These are phyloP conservation scores for Chelonia mydas DNA, from an alignment of 2,797 vertebrate species.

Conservation along the genomic window DNA sequence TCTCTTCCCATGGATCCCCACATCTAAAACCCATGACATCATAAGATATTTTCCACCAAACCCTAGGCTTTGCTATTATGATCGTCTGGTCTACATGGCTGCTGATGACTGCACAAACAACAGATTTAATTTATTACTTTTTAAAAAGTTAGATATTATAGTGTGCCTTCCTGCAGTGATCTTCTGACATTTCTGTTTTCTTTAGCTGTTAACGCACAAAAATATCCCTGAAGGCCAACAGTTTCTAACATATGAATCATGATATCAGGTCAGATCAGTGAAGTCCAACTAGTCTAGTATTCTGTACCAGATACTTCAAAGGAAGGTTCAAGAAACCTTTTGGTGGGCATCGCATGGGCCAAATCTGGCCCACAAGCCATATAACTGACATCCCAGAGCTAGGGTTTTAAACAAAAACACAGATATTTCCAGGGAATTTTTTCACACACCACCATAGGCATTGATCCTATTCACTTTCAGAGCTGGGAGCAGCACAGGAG, in stretches of 20 bases:
- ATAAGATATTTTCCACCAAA: background rate
- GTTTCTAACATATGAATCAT: background rate
- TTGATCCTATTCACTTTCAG: background rate
- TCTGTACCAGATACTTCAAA: fast-evolving
- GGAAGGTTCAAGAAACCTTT: background rate
- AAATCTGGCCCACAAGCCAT: fast-evolving
- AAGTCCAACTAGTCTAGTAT: fast-evolving
- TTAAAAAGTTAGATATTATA: background rate
- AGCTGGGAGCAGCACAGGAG: background rate
- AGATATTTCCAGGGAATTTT: background rate
- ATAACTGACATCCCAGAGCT: fast-evolving
- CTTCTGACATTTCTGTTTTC: background rate
- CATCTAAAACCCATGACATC: background rate
- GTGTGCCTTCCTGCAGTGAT: background rate
- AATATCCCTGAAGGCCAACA: fast-evolving
- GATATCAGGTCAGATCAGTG: fast-evolving
- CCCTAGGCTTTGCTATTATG: background rate
- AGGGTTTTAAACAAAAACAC: background rate
- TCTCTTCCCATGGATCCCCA: too few species aligned
- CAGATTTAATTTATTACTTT: background rate
- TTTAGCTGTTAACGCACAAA: background rate
- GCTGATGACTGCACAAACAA: background rate
- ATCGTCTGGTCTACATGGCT: background rate
- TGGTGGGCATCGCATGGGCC: fast-evolving
- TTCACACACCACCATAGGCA: background rate